These are phyloP conservation scores for Pygoscelis antarcticus DNA, from an alignment of 2,113 vertebrate species.

Conservation along the genomic window DNA sequence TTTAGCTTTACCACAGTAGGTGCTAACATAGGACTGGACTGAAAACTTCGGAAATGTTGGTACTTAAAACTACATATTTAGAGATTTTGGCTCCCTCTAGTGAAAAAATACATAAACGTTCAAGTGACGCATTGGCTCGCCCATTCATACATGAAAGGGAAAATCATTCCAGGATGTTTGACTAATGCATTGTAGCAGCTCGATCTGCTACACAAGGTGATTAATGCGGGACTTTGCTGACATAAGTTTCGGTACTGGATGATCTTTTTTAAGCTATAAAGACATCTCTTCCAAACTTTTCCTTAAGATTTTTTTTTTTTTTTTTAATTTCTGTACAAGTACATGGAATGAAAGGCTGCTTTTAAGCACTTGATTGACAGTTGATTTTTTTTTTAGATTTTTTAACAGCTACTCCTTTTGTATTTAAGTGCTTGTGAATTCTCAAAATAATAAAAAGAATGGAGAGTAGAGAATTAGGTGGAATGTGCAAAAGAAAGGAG, in stretches of 20 bases:
- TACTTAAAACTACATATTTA: not conserved
- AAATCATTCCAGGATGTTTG: not conserved
- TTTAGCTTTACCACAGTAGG: not conserved
- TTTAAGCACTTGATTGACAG: not conserved
- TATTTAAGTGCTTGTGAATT: not conserved
- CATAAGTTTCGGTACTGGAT: not conserved
- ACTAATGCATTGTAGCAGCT: not conserved
- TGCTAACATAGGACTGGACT: not conserved
- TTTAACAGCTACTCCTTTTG: not conserved
- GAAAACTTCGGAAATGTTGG: not conserved
- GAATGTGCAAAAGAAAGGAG: not conserved
- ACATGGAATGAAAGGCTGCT: not conserved
- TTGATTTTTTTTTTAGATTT: not conserved
- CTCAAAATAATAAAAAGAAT: not conserved
- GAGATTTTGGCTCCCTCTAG: slow-evolving; percentile 70
- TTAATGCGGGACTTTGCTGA: accelerated
- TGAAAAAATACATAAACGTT: not conserved
- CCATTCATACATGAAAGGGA: accelerated
- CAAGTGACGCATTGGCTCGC: accelerated
- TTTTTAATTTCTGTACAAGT: not conserved
- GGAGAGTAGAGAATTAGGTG: not conserved
- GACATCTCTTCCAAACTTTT: not conserved
- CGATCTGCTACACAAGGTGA: accelerated
- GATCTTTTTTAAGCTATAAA: not conserved
- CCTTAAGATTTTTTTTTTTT: not conserved